Evolutionary conservation across 2,888 invertebrate species (phyloP).

Genomic region (Theretra japonica): DNA sequence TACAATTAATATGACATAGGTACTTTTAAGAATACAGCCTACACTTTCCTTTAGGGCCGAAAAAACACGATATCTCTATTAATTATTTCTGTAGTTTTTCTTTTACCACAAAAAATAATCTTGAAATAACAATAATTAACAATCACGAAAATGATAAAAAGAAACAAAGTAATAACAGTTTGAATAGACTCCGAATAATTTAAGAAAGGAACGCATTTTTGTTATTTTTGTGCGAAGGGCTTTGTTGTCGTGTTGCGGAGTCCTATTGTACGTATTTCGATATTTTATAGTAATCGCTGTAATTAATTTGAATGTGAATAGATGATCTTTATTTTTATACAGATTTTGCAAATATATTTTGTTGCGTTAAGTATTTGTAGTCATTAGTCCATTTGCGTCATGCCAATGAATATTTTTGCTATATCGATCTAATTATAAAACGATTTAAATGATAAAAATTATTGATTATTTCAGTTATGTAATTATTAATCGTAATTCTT

Average conservation of each 20-base stretch:
- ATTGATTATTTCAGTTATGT: no score
- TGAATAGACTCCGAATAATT: background rate
- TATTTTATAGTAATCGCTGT: slow-evolving; percentile 1
- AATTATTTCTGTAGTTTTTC: no score
- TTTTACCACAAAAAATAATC: background rate
- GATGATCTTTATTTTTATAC: background rate
- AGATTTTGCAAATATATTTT: background rate
- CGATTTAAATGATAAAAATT: no score
- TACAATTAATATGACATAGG: no score
- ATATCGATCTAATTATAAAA: no score
- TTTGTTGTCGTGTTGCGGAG: background rate
- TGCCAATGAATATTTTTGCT: background rate
- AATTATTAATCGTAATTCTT: no score
- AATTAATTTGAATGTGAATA: background rate
- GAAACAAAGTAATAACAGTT: background rate
- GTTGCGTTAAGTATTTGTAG: background rate
- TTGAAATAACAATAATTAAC: background rate
- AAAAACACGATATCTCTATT: no score
- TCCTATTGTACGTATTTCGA: background rate
- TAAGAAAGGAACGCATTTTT: background rate
- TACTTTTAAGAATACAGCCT: no score
- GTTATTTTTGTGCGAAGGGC: background rate
- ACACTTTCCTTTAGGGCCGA: no score
- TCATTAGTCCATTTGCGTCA: background rate
- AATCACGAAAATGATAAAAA: background rate